phyloP scores from a whole-genome alignment of 2,113 vertebrate species.

The Corapipo altera region DNA sequence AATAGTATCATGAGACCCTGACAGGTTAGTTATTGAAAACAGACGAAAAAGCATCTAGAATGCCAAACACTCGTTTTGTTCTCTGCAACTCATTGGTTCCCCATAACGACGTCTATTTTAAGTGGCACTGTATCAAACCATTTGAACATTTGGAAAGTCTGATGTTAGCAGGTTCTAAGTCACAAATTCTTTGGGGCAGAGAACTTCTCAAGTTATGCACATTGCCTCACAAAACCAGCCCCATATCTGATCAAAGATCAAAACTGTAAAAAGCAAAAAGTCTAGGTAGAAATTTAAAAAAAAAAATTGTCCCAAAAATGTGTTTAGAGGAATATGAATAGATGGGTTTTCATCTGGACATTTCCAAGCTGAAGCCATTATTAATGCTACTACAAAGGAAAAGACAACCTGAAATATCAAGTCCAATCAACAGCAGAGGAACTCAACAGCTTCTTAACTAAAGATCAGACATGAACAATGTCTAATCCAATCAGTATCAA shows the following conservation, averaged over 20 bases:
- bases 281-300: fast-evolving
- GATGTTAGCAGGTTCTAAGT: background rate
- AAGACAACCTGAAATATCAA: background rate
- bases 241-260: background rate
- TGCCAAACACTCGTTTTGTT: background rate
- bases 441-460: constrained; percentile 19
- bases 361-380: background rate
- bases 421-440: background rate
- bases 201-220: background rate
- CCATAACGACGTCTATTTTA: background rate
- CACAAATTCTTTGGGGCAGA: background rate
- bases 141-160: background rate
- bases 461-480: constrained; percentile 23
- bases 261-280: background rate
- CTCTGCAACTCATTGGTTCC: background rate
- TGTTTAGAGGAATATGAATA: background rate
- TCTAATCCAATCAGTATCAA: constrained; percentile 34
- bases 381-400: background rate
- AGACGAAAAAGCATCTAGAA: background rate
- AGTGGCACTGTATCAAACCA: background rate
- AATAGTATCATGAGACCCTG: background rate
- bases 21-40: constrained; percentile 21
- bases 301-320: background rate
- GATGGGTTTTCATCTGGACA: background rate
- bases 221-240: background rate